Evolutionary conservation across 2,888 invertebrate species (phyloP).

Genomic region (Acrocyrtus sp.): DNA sequence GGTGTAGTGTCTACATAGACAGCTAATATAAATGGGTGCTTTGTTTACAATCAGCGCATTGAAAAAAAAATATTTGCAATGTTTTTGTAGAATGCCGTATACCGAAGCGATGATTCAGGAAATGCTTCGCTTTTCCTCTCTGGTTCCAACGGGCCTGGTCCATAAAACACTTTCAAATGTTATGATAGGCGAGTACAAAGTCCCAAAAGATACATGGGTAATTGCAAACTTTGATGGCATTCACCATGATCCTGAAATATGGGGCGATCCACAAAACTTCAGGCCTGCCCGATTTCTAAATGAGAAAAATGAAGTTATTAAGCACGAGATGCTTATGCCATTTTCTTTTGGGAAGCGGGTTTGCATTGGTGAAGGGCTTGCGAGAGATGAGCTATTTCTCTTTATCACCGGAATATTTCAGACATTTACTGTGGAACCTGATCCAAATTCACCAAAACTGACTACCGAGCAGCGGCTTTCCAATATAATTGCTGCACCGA

Average conservation of each 20-base stretch:
- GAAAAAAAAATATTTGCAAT: too few relatives aligned
- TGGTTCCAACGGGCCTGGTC: slow-evolving; percentile 37
- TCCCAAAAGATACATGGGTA: slow-evolving; percentile 50
- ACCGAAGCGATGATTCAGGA: slow-evolving; percentile 47
- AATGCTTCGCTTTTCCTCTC: slow-evolving; percentile 34
- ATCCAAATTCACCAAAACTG: slow-evolving; percentile 40
- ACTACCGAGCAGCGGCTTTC: slow-evolving; percentile 23
- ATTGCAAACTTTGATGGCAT: slow-evolving; percentile 41
- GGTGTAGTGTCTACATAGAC: too few relatives aligned
- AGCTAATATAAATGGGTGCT: too few relatives aligned
- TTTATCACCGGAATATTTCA: slow-evolving; percentile 54
- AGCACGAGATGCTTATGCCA: slow-evolving; percentile 46
- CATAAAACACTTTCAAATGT: slow-evolving; percentile 39
- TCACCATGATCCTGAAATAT: slow-evolving; percentile 49
- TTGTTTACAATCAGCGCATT: too few relatives aligned
- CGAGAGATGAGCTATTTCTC: slow-evolving; percentile 54
- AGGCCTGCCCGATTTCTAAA: slow-evolving; percentile 48
- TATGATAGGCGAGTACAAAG: slow-evolving; percentile 14
- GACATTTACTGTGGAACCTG: slow-evolving; percentile 38
- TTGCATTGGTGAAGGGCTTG: slow-evolving; percentile 50
- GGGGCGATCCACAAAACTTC: slow-evolving; percentile 54
- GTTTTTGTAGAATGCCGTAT: slow-evolving; percentile 45
- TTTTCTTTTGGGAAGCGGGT: slow-evolving; percentile 51
- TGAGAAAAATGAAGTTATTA: slow-evolving; percentile 27
- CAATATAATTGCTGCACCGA: slow-evolving; percentile 34